Conservation (phyloP, 2,113 vertebrate genomes). For the Anser brachyrhynchus region DNA sequence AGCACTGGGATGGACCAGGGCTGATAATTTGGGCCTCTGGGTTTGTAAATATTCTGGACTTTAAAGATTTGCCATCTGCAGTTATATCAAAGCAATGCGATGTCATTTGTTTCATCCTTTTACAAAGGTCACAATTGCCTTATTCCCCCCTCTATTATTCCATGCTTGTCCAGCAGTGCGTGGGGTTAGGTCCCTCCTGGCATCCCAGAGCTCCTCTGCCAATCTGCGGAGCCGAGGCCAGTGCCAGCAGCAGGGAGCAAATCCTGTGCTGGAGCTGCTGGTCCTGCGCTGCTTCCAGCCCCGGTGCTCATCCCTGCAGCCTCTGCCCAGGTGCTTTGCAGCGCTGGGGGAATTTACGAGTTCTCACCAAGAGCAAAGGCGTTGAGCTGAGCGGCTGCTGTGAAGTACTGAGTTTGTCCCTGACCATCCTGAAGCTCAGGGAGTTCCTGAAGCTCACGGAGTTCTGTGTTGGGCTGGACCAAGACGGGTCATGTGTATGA, state of each 20-base stretch:
- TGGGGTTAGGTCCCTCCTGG: not conserved
- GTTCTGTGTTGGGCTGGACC: not conserved
- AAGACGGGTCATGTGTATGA: accelerated
- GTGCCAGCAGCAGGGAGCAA: not conserved
- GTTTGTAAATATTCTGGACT: not conserved
- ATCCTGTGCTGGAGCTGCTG: not conserved
- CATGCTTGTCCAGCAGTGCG: not conserved
- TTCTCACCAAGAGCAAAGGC: not conserved
- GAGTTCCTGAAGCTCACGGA: not conserved
- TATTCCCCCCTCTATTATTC: not conserved
- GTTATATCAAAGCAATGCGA: accelerated
- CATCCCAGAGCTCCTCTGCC: not conserved
- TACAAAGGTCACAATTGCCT: not conserved
- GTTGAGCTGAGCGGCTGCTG: not conserved
- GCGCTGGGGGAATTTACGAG: accelerated
- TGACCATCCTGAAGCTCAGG: not conserved
- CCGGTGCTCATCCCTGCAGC: not conserved
- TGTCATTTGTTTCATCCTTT: not conserved
- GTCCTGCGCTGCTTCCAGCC: not conserved
- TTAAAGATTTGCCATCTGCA: not conserved
- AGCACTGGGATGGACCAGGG: not conserved
- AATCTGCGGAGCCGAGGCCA: not conserved
- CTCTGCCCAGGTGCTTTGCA: not conserved
- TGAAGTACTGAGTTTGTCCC: not conserved
- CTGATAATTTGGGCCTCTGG: not conserved